Evolutionary conservation across 2,888 invertebrate species (phyloP).

Genomic region (Julus scandinavius): DNA sequence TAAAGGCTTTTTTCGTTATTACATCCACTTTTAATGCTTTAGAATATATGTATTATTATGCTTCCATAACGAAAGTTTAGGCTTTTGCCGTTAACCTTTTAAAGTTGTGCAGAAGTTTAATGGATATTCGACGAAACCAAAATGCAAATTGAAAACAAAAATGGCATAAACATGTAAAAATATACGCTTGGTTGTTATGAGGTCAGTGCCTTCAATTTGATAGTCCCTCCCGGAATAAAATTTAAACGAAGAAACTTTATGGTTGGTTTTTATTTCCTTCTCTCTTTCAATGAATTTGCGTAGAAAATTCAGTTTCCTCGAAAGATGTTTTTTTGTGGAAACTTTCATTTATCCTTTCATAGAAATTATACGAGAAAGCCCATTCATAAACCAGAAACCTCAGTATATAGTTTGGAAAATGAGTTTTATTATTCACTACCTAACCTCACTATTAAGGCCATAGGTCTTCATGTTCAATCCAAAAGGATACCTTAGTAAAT

Average conservation of each 20-base stretch:
- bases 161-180: neutral
- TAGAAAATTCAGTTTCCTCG: neutral
- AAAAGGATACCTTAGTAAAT: conserved; percentile 26
- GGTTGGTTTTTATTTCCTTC: neutral
- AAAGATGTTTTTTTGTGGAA: neutral
- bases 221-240: conserved; percentile 33
- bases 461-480: neutral
- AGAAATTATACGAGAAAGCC: neutral
- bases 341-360: neutral
- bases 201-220: conserved; percentile 33
- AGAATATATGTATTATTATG: neutral
- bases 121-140: conserved; percentile 17
- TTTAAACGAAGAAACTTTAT: conserved; percentile 27
- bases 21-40: neutral
- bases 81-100: neutral
- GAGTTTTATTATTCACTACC: neutral
- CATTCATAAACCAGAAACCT: conserved; percentile 30
- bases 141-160: neutral
- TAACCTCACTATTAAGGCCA: neutral
- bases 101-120: neutral
- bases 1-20: neutral
- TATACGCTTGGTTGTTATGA: neutral
- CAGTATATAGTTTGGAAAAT: conserved; percentile 23
- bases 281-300: neutral
- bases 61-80: neutral